These are phyloP conservation scores for Alectura lathami DNA, from an alignment of 2,113 vertebrate species.

Conservation along the genomic window DNA sequence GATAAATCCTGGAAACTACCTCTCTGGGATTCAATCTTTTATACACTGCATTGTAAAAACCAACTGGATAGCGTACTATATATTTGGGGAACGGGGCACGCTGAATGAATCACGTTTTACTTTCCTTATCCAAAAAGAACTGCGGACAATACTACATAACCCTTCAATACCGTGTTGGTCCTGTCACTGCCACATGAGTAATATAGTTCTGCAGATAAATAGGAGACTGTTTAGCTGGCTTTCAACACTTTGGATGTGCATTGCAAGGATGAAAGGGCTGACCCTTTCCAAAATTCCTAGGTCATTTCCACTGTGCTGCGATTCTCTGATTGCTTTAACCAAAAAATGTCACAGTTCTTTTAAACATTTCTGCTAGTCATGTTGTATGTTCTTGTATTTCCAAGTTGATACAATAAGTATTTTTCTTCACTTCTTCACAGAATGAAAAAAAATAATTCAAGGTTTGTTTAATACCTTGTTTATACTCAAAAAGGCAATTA, in stretches of 20 bases:
- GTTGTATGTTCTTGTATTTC: background rate
- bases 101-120: background rate
- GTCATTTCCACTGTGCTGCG: background rate
- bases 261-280: background rate
- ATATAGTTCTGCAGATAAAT: background rate
- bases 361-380: background rate
- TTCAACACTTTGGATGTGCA: background rate
- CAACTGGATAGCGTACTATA: background rate
- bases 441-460: background rate
- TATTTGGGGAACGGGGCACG: background rate
- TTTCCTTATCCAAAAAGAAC: background rate
- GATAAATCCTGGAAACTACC: conserved; percentile 17
- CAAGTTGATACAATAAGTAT: background rate
- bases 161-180: background rate
- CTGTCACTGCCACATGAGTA: background rate
- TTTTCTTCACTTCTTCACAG: background rate
- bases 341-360: background rate
- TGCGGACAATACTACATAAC: background rate
- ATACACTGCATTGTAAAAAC: background rate
- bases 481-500: background rate
- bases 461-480: background rate
- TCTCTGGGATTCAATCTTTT: background rate
- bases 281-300: background rate
- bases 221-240: background rate
- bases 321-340: background rate